Conservation (phyloP, 2,888 invertebrate genomes). For the Callyntrura guangdongensis region DNA sequence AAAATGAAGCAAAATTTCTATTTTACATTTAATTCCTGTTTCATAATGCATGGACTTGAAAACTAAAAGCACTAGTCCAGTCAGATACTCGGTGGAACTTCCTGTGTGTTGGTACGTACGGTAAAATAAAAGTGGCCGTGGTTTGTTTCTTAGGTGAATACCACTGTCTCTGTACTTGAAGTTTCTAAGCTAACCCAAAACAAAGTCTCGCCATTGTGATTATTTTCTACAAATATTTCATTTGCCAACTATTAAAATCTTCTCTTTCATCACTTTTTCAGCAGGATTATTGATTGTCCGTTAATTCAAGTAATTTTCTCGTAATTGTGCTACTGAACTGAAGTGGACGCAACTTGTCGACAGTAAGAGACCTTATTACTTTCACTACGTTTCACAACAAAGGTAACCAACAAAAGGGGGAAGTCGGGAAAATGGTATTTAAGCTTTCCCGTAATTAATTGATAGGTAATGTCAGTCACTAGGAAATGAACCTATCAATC, state of each 20-base stretch:
- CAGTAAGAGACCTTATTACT: slow-evolving; percentile 1
- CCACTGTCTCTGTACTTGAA: neutral
- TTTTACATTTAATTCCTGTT: no score
- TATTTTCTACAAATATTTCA: no score
- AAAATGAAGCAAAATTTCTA: no score
- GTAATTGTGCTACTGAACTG: slow-evolving; percentile 8
- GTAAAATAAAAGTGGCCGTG: no score
- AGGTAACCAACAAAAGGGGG: neutral
- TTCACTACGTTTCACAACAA: no score
- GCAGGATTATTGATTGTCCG: neutral
- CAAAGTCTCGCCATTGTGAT: no score
- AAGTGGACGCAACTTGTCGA: neutral
- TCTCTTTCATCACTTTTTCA: neutral
- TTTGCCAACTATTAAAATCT: no score
- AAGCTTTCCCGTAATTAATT: slow-evolving; percentile 60
- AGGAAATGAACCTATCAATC: slow-evolving; percentile 72
- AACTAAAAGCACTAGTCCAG: no score
- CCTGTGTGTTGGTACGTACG: no score
- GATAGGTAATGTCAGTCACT: slow-evolving; percentile 57
- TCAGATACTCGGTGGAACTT: no score
- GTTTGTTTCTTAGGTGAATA: neutral
- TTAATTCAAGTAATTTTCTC: neutral
- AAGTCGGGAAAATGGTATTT: neutral
- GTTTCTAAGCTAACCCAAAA: no score
- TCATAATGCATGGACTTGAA: no score